phyloP scores from a whole-genome alignment of 2,888 invertebrate genomes.

The Tricholauxania praeusta region DNA sequence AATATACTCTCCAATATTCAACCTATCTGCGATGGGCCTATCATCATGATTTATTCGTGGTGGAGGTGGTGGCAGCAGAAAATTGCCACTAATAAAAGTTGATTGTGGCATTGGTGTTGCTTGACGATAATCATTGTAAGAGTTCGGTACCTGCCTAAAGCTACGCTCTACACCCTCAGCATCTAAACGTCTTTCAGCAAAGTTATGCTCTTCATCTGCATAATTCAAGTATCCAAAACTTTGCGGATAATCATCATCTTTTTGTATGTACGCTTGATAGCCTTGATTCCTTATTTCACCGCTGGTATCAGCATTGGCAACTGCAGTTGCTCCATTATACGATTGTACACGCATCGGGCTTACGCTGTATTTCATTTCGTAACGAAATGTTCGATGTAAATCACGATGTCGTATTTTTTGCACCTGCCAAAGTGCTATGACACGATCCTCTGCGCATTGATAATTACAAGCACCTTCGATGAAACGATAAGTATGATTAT shows the following conservation, averaged over 20 bases:
- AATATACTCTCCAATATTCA: conserved; percentile 65
- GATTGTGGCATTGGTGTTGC: conserved; percentile 53
- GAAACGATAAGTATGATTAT: conserved; percentile 70
- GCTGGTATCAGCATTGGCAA: conserved; percentile 34
- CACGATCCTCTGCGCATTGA: conserved; percentile 55
- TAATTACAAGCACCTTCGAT: conserved; percentile 66
- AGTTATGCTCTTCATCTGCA: conserved; percentile 44
- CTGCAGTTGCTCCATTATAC: background rate
- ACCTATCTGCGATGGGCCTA: conserved; percentile 45
- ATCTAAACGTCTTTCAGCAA: conserved; percentile 56
- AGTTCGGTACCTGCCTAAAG: conserved; percentile 43
- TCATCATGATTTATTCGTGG: conserved; percentile 13
- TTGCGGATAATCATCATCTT: conserved; percentile 68
- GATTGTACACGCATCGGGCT: conserved; percentile 63
- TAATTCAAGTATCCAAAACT: conserved; percentile 56
- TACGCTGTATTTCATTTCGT: conserved; percentile 78
- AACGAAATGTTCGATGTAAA: conserved; percentile 69
- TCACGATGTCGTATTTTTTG: conserved; percentile 77
- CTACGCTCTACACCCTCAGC: conserved; percentile 38
- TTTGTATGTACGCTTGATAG: conserved; percentile 73
- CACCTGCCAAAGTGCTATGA: conserved; percentile 78
- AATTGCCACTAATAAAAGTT: conserved; percentile 57
- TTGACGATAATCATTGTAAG: conserved; percentile 40
- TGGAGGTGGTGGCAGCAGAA: conserved; percentile 49
- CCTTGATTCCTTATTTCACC: conserved; percentile 36